Conservation (phyloP, 2,113 vertebrate species). For the Albula goreensis region DNA sequence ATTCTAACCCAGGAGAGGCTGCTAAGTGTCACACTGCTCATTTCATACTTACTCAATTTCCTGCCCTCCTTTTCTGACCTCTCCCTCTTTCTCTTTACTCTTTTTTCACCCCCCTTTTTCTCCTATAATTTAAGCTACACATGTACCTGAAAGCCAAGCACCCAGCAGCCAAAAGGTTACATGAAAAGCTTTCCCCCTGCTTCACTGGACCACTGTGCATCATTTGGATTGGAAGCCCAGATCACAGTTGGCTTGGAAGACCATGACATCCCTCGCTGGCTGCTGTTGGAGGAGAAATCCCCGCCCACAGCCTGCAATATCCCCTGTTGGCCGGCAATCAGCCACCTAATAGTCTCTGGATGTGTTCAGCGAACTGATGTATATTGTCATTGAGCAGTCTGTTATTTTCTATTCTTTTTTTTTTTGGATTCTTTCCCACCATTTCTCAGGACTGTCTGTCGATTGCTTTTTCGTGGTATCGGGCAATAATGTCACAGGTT, state of each 20-base stretch:
- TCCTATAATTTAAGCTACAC: background rate
- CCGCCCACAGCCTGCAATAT: background rate
- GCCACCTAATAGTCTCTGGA: background rate
- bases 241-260: too few species aligned
- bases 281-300: too few species aligned
- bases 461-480: too few species aligned
- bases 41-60: background rate
- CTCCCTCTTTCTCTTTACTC: constrained; percentile 3
- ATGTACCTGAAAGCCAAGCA: background rate
- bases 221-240: background rate
- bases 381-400: too few species aligned
- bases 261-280: too few species aligned
- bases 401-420: too few species aligned
- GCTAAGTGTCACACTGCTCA: background rate
- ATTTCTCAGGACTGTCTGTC: too few species aligned
- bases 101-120: background rate
- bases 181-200: too few species aligned
- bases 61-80: constrained; percentile 5
- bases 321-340: constrained; percentile 11
- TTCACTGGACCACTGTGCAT: background rate
- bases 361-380: too few species aligned
- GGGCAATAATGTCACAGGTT: too few species aligned
- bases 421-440: too few species aligned
- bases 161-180: background rate
- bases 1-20: background rate